Evolutionary conservation across 1,140 invertebrate species (phyloP).

Genomic region (Magallana angulata): DNA sequence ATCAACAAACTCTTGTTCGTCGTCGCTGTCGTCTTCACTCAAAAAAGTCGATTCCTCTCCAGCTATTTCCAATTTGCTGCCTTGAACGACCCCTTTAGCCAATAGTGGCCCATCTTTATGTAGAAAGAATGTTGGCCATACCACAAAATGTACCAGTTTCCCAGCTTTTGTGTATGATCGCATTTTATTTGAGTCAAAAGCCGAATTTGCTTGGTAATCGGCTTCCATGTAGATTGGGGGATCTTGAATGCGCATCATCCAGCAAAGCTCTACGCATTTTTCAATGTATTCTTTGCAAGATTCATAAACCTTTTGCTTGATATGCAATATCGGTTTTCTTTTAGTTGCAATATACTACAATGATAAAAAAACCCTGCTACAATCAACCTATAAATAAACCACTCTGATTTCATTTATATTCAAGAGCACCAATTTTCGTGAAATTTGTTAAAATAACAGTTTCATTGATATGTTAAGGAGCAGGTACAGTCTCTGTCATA

Average conservation of each 20-base stretch:
- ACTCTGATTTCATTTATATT: too few species aligned
- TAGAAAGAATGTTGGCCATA: constrained; percentile 20
- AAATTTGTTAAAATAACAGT: too few species aligned
- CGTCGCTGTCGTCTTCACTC: not conserved
- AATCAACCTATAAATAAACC: too few species aligned
- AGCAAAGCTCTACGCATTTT: constrained; percentile 36
- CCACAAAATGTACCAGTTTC: constrained; percentile 25
- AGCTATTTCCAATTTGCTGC: not conserved
- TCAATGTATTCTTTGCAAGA: not conserved
- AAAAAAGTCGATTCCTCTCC: not conserved
- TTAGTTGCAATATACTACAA: too few species aligned
- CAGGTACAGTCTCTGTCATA: too few species aligned
- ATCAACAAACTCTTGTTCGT: not conserved
- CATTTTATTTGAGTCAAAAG: not conserved
- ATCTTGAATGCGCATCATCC: constrained; percentile 38
- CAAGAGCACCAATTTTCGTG: too few species aligned
- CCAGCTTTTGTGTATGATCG: constrained; percentile 22
- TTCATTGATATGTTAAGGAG: too few species aligned
- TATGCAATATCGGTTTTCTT: too few species aligned
- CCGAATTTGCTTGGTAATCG: not conserved
- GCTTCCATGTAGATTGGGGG: constrained; percentile 36
- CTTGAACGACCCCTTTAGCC: constrained; percentile 11
- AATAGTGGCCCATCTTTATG: constrained; percentile 35
- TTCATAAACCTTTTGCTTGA: too few species aligned
- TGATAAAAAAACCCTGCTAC: too few species aligned